phyloP scores from a whole-genome alignment of 2,797 vertebrate genomes.

The Anniella stebbinsi region DNA sequence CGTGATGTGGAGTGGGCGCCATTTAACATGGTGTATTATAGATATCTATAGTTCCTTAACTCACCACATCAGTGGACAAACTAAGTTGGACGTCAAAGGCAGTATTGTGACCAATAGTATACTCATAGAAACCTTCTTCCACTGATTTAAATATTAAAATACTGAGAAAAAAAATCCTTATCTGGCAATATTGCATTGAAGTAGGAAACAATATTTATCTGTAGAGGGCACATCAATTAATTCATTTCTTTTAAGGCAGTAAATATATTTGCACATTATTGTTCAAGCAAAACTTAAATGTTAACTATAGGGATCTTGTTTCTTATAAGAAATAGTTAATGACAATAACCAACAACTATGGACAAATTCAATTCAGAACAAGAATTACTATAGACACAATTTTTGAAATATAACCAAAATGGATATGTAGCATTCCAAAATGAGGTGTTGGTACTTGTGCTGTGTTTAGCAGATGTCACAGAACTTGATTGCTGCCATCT shows the following conservation, averaged over 20 bases:
- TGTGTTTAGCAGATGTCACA: neutral
- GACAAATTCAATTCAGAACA: neutral
- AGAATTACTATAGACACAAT: neutral
- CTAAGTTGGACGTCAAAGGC: neutral
- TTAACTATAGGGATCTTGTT: neutral
- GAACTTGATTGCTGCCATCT: neutral
- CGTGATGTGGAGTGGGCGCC: neutral
- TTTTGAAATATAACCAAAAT: neutral
- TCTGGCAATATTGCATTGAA: neutral
- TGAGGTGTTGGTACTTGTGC: no score
- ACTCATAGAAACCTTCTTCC: neutral
- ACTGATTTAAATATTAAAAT: neutral
- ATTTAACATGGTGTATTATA: neutral
- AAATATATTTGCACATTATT: neutral
- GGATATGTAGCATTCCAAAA: no score
- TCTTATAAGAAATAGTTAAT: neutral
- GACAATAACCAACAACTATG: neutral
- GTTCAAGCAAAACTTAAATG: neutral
- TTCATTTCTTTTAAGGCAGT: neutral
- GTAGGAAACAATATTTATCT: neutral
- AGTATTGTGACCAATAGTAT: neutral
- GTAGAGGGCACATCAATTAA: neutral
- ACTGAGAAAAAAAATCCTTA: neutral
- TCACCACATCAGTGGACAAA: neutral
- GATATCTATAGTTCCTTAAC: neutral